Conservation (phyloP, 2,797 vertebrate species). For the Paguma larvata region DNA sequence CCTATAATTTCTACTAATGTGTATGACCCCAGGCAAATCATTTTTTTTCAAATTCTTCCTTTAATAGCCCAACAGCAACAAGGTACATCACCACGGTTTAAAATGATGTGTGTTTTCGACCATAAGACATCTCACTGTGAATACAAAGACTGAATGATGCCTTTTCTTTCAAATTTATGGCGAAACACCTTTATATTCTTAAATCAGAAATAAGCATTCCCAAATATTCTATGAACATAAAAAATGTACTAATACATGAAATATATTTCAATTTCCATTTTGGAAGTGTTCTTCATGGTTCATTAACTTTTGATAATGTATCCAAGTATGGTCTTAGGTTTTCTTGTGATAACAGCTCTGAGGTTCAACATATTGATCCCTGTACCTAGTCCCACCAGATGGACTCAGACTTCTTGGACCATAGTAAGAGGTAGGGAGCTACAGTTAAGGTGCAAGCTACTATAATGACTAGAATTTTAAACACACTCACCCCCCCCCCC, state of each 20-base stretch:
- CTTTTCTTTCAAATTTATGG: not conserved
- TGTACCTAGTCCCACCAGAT: not conserved
- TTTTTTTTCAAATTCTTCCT: not conserved
- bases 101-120: not conserved
- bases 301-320: not conserved
- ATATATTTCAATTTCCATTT: not conserved
- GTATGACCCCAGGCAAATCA: not conserved
- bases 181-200: not conserved
- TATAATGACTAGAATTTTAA: not conserved
- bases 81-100: not conserved
- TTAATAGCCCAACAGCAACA: not conserved
- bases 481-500: fast-evolving
- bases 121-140: not conserved
- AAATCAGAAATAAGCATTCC: not conserved
- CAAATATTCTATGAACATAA: not conserved
- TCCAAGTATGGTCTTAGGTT: not conserved
- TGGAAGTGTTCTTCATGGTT: not conserved
- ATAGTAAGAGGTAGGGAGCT: not conserved
- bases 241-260: not conserved
- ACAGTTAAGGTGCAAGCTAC: not conserved
- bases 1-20: conserved; percentile 11
- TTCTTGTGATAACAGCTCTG: not conserved
- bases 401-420: not conserved
- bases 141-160: not conserved
- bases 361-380: not conserved